These are phyloP conservation scores for Eupelmus urozonus DNA, from an alignment of 2,888 invertebrate genomes.

Conservation along the genomic window DNA sequence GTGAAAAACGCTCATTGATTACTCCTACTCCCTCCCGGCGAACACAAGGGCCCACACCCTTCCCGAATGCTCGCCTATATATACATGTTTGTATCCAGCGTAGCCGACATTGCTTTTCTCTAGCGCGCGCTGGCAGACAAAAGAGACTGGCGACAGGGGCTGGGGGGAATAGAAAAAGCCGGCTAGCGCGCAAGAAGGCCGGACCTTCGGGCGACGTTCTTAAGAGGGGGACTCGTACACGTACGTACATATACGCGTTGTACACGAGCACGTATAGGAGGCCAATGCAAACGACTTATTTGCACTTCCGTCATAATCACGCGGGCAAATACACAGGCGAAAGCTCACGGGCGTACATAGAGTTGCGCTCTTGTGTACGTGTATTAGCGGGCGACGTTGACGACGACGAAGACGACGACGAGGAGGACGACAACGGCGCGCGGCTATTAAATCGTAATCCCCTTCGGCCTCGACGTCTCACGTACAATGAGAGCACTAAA, in stretches of 20 bases:
- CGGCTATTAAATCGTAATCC: slow-evolving; percentile 69
- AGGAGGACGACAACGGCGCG: not conserved
- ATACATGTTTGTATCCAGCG: not conserved
- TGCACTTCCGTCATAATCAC: slow-evolving; percentile 66
- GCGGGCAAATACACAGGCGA: slow-evolving; percentile 44
- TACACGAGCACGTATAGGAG: not conserved
- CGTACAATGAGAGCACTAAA: slow-evolving; percentile 67
- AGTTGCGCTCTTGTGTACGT: not conserved
- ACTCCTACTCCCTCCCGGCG: slow-evolving; percentile 15
- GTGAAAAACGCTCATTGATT: slow-evolving; percentile 47
- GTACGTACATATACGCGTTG: not conserved
- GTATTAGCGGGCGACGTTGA: not conserved
- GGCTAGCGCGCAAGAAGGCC: slow-evolving; percentile 23
- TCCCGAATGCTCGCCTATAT: not conserved
- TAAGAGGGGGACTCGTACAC: not conserved
- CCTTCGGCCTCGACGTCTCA: slow-evolving; percentile 67
- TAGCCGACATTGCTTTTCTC: slow-evolving; percentile 35
- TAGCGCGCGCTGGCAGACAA: slow-evolving; percentile 19
- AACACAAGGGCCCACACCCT: not conserved
- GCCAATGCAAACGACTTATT: slow-evolving; percentile 60
- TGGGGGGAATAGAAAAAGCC: slow-evolving; percentile 21
- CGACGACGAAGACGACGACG: slow-evolving; percentile 6
- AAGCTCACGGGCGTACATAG: not conserved
- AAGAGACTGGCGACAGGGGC: not conserved
- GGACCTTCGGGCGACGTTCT: slow-evolving; percentile 9